phyloP scores from a whole-genome alignment of 2,888 invertebrate species.

The Globia sparganii region DNA sequence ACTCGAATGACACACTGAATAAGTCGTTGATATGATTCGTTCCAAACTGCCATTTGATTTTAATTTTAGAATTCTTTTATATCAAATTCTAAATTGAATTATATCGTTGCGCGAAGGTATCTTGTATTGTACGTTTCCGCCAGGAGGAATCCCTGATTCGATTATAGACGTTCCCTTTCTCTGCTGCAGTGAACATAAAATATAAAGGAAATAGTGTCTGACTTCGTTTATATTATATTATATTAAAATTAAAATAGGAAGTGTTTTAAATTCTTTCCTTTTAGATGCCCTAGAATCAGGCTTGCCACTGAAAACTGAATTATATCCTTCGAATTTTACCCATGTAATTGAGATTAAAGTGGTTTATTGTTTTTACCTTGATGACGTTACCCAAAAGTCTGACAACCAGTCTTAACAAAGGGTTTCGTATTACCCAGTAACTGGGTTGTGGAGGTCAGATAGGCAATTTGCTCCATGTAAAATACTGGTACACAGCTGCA shows the following conservation, averaged over 20 bases:
- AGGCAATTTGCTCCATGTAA: too few species aligned
- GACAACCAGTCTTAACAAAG: too few species aligned
- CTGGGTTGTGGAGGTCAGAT: too few species aligned
- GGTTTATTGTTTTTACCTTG: neutral
- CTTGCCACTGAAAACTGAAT: neutral
- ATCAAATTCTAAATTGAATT: slow-evolving; percentile 29
- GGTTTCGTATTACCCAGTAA: too few species aligned
- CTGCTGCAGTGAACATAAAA: neutral
- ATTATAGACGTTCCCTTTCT: neutral
- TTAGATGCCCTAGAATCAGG: neutral
- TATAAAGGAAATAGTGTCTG: neutral
- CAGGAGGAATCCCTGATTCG: slow-evolving; percentile 11
- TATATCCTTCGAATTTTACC: neutral
- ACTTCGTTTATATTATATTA: neutral
- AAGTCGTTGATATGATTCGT: slow-evolving; percentile 27
- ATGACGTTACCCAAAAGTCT: too few species aligned
- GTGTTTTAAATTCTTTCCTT: neutral
- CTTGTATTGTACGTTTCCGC: slow-evolving; percentile 1
- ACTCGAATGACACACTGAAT: slow-evolving; percentile 33
- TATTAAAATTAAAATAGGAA: neutral
- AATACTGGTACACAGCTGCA: too few species aligned
- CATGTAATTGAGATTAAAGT: neutral
- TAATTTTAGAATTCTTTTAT: slow-evolving; percentile 22
- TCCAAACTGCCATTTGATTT: slow-evolving; percentile 3
- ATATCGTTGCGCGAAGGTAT: slow-evolving; percentile 3